A percentile compares a stretch with the other conserved stretches of the same genome.
Conservation (phyloP, 2,888 invertebrate species). For the Brachypterus glaber region DNA sequence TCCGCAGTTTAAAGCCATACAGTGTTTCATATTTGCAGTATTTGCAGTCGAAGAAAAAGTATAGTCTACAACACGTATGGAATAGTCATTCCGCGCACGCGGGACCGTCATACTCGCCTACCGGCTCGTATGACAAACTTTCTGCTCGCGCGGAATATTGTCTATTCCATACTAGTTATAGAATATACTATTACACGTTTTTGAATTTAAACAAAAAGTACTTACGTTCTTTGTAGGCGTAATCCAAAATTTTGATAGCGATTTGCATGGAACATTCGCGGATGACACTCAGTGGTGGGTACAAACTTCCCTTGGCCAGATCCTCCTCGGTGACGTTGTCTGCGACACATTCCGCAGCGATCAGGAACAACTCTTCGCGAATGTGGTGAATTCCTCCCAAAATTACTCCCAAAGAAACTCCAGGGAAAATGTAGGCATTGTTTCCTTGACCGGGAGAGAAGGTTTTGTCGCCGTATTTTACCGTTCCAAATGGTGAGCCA, state of each 20-base stretch:
- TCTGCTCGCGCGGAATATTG: no score
- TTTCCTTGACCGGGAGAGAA: slow-evolving; percentile 94
- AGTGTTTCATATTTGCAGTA: no score
- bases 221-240: slow-evolving; percentile 80
- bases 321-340: slow-evolving; percentile 75
- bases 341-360: slow-evolving; percentile 84
- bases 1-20: no score
- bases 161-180: no score
- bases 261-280: slow-evolving; percentile 84
- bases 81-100: no score
- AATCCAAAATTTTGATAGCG: slow-evolving; percentile 76
- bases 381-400: slow-evolving; percentile 88
- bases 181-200: no score
- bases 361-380: slow-evolving; percentile 85
- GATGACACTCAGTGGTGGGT: slow-evolving; percentile 79
- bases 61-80: no score
- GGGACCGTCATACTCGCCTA: no score
- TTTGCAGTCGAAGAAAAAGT: no score
- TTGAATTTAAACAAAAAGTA: slow-evolving; percentile 6
- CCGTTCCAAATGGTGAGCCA: slow-evolving; percentile 91
- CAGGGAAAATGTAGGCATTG: slow-evolving; percentile 96
- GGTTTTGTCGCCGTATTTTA: slow-evolving; percentile 66
- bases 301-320: slow-evolving; percentile 77
- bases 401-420: slow-evolving; percentile 88
- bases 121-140: no score